Evolutionary conservation across 2,113 vertebrate genomes (phyloP), one percentile per base, ranked within the genome.

Genomic region (Hylia prasina): DNA sequence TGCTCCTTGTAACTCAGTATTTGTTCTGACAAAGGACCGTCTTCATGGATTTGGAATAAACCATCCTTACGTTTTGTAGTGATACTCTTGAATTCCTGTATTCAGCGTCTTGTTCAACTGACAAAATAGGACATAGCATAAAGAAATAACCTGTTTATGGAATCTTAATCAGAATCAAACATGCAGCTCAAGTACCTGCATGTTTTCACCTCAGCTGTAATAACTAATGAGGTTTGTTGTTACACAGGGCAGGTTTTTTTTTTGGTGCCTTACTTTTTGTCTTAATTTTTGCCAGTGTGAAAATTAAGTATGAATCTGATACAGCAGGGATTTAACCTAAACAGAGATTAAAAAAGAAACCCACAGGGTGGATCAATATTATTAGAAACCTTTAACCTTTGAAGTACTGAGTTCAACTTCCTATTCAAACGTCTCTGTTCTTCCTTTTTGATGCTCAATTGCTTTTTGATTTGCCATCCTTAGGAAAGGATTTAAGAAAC

Each of bases 241-340:
- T 84, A 90, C 39, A 97, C 96, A 97, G 97, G 97, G 96, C 97
- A 97, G 97, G 93, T 95, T 98, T 97, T 95, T 96, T 98, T 96
- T 98, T 97, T 97, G 98, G 98, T 98, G 98, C 98, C 98, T 98
- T 98, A 98, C 93, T 97, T 97, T 95, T 98, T 97, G 96, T 98
- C 98, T 98, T 98, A 98, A 98, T 98, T 98, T 98, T 98, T 98
- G 96, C 98, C 97, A 96, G 16, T 23, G 97, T 98, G 95, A 98
- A 98, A 98, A 98, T 98, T 98, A 98, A 98, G 97, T 97, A 95
- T 97, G 96, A 98, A 97, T 96, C 97, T 95, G 96, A 97, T 97
- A 96, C 94, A 98, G 97, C 97, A 98, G 98, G 98, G 98, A 98
- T 98, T 97, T 98, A 97, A 97, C 95, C 95, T 97, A 97, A 97